Evolutionary conservation across 2,888 invertebrate genomes (phyloP), one percentile per base, ranked within the genome.

Genomic region (Lycophotia porphyrea): DNA sequence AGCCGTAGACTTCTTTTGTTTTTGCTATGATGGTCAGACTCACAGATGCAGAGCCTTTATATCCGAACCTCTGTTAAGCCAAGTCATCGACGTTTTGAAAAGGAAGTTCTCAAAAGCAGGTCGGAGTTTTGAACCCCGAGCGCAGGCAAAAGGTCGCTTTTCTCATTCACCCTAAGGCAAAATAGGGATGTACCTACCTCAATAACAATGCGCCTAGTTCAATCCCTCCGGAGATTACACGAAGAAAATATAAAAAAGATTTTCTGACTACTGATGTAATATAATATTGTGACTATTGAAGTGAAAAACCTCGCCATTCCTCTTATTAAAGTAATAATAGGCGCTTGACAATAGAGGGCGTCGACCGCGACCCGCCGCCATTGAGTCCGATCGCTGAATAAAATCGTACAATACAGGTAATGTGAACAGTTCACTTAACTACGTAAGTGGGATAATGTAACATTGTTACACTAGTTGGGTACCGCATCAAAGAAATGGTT

Each of bases 401-500:
- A 74, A 77, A 75, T 83, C 71, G 70, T 74, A 76, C 84, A 74
- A 83, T 80, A 71, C 75, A 76, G 79, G 84, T 74, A 81, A 78
- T 64, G 64, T 58, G 60, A 49, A 73, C 76, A 70, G 70, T 80
- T 80, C 76, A 70, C 67, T 75, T 75, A 70, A 58, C 63, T 55
- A 68, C 67, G 4, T 42, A 82, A 82, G 78, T 82, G 70, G 60
- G 58, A 36, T 68, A 60, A 78, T 73, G 36, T 58, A 18, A 39
- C 63, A 27, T 63, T 63, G 63, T 63, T 63, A 63, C 63, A 39
- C n/a, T 63, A 39, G 63, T 63, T 63, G n/a, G 39, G 39, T 61
- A 11, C 27, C 1, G 11, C 5, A 55, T 55, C 1, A 18, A 31
- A 60, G 58, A 39, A 63, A 63, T 63, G 36, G 63, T 34, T 24